A percentile compares a stretch with the other conserved stretches of the same genome.
phyloP scores from a whole-genome alignment of 2,797 vertebrate genomes.

The Alosa sapidissima region DNA sequence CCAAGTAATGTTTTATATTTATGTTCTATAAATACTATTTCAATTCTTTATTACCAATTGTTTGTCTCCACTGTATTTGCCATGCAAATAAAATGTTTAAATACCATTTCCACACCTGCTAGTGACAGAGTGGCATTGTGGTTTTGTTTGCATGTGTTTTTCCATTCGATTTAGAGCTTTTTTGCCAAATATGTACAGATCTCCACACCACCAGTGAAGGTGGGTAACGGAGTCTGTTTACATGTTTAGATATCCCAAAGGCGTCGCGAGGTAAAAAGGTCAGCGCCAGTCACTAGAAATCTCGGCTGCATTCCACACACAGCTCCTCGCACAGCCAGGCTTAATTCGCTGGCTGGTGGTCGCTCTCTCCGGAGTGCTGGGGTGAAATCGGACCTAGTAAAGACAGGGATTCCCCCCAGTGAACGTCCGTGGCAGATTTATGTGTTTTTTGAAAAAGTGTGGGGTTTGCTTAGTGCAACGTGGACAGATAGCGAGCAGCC shows the following conservation, averaged over 20 bases:
- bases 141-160: not conserved
- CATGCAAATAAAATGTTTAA: not conserved
- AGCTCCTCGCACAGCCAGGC: slow-evolving; percentile 27
- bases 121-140: not conserved
- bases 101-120: not conserved
- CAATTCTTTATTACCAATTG: not conserved
- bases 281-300: slow-evolving; percentile 65
- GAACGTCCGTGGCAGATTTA: not conserved
- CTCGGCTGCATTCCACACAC: slow-evolving; percentile 64
- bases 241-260: slow-evolving; percentile 83
- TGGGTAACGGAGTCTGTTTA: slow-evolving; percentile 60
- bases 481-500: not conserved
- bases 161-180: not conserved
- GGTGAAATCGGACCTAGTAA: not conserved
- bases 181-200: not conserved
- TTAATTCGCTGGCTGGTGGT: slow-evolving; percentile 40
- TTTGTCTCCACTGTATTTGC: not conserved
- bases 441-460: not conserved
- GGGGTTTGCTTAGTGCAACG: not conserved
- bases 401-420: slow-evolving; percentile 1
- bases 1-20: not conserved
- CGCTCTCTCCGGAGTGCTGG: slow-evolving; percentile 26
- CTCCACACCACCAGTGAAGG: not conserved
- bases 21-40: no score
- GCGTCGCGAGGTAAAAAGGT: slow-evolving; percentile 83